These are phyloP conservation scores for Neosilurus hyrtlii DNA, from an alignment of 2,797 vertebrate species.

Conservation along the genomic window DNA sequence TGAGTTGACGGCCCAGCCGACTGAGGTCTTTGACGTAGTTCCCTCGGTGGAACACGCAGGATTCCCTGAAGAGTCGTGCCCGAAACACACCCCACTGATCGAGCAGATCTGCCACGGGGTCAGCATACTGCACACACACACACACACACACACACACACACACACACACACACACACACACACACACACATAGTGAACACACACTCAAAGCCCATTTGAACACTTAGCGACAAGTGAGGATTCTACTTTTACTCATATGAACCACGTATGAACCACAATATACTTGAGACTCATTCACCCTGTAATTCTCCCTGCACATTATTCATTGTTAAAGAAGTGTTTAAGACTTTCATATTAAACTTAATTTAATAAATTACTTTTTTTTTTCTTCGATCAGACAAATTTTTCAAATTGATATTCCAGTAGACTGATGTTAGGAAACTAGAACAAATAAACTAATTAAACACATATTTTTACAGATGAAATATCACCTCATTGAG, in stretches of 20 bases:
- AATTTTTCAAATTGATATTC: background rate
- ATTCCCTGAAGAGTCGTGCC: slow-evolving; percentile 95
- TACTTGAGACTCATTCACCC: background rate
- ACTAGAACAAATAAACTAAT: background rate
- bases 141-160: slow-evolving; percentile 17
- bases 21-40: slow-evolving; percentile 99
- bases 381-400: background rate
- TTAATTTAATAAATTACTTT: background rate
- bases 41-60: slow-evolving; percentile 96
- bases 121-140: slow-evolving; percentile 81
- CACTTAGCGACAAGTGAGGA: background rate
- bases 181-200: too few species aligned
- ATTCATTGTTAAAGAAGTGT: background rate
- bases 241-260: background rate
- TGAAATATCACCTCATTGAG: background rate
- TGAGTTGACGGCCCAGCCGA: slow-evolving; percentile 91
- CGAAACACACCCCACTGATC: slow-evolving; percentile 97
- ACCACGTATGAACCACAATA: too few species aligned
- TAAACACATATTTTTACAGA: background rate
- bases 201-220: background rate
- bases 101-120: slow-evolving; percentile 95
- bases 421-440: background rate
- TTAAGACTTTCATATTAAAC: background rate
- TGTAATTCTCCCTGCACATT: too few species aligned
- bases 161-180: background rate